Conservation (phyloP, 2,113 vertebrate species). For the Percopsis transmontana region DNA sequence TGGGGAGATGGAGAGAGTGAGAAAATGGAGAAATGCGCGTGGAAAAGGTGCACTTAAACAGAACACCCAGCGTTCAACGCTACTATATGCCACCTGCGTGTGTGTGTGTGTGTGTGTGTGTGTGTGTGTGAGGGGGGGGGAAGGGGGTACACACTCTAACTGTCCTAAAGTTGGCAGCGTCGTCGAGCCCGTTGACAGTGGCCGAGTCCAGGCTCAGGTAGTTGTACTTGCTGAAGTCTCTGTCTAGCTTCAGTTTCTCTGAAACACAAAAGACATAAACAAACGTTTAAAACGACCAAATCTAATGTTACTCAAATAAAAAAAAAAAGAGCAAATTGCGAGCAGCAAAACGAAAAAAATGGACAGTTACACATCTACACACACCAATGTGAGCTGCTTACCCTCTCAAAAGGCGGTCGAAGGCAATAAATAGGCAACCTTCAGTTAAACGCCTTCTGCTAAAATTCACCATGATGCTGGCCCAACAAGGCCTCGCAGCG, state of each 20-base stretch:
- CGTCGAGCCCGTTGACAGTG: conserved; percentile 89
- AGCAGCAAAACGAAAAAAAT: background rate
- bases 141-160: conserved; percentile 82
- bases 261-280: conserved; percentile 42
- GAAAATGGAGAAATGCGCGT: too few species aligned
- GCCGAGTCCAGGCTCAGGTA: conserved; percentile 95
- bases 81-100: too few species aligned
- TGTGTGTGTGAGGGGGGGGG: background rate
- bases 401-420: too few species aligned
- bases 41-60: too few species aligned
- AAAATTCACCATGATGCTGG: background rate
- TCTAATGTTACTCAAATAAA: conserved; percentile 22
- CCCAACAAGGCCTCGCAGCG: background rate
- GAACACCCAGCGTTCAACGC: too few species aligned
- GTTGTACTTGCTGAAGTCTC: conserved; percentile 95
- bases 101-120: too few species aligned
- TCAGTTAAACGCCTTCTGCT: background rate
- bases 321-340: background rate
- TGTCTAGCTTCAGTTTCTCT: conserved; percentile 91
- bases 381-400: background rate
- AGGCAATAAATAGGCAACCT: conserved; percentile 4
- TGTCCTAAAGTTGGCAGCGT: conserved; percentile 91
- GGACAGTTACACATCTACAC: conserved; percentile 2
- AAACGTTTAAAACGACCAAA: background rate
- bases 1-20: background rate